Base-by-base conservation (phyloP, 1,140 invertebrate species). In the Chironomus striatipennis region DNA sequence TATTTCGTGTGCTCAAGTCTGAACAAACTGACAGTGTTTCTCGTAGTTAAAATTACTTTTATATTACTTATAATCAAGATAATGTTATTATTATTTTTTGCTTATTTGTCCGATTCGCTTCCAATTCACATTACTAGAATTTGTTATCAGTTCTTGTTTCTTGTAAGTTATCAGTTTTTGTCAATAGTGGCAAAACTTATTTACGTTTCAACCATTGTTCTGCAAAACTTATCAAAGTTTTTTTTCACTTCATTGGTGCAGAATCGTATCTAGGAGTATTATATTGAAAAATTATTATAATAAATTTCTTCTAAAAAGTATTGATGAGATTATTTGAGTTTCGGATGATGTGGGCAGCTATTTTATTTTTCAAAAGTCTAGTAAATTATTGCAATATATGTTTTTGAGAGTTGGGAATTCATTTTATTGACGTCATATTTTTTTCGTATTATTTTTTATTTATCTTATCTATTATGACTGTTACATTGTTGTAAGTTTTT, bases 91-190 rank as follows among this genome's bases (percentile, higher is more conserved):
- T 57, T n/a, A 57, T 57, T 57, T 57, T 47, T 47, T 10, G 8
- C 9, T 12, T 15, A 8, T 57, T 57, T 57, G 12, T 57, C n/a
- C 24, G 5, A 34, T 1, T 34, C 24, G 1, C 47, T 57, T 57
- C n/a, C n/a, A 57, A n/a, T 57, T 57, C 47, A n/a, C 12, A 57
- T 57, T n/a, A 15, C 12, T 57, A n/a, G 47, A 57, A 57, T 57
- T 57, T 15, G 47, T 57, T 57, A 57, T 57, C 47, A 57, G n/a
- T 57, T 57, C 47, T 57, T 57, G n/a, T n/a, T 57, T 57, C 47
- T 10, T 47, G 47, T 57, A n/a, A n/a, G 15, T 57, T n/a, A 47
- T 47, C 15, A n/a, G n/a, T 15, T 57, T n/a, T 57, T 57, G 8
- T 5, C 12, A n/a, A 5, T 57, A 57, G 47, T 57, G 47, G 47